Percentiles rank a stretch among this genome's conserved stretches.
Conservation (phyloP, 2,113 vertebrate genomes). For the Bothrops jararaca region DNA sequence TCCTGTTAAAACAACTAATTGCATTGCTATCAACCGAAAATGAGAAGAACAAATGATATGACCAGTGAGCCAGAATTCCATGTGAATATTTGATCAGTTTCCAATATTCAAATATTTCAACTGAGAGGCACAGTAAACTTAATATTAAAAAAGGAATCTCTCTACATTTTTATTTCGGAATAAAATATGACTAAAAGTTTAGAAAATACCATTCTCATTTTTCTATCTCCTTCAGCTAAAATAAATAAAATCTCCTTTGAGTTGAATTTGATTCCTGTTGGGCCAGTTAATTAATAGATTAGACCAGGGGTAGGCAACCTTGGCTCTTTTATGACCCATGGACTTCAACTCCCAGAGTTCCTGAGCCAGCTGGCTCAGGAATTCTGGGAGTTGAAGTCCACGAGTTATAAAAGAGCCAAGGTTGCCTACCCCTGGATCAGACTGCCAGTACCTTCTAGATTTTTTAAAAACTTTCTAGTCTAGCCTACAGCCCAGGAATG, state of each 20-base stretch:
- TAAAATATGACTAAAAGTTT: not conserved
- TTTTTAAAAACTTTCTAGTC: not conserved
- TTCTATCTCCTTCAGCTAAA: not conserved
- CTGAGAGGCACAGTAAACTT: not conserved
- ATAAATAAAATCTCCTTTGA: not conserved
- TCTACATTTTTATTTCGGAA: not conserved
- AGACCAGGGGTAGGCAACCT: too few relatives aligned
- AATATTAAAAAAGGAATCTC: not conserved
- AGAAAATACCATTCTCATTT: not conserved
- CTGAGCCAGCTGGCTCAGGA: too few relatives aligned
- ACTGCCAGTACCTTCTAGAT: not conserved
- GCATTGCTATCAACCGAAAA: not conserved
- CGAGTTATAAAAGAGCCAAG: too few relatives aligned
- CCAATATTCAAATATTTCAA: too few relatives aligned
- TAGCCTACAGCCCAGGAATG: not conserved
- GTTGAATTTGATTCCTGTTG: not conserved
- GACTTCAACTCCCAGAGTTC: too few relatives aligned
- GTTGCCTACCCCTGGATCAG: too few relatives aligned
- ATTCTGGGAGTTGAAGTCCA: too few relatives aligned
- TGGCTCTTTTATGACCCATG: too few relatives aligned
- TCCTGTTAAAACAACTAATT: not conserved
- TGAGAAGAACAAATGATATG: not conserved
- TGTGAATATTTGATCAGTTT: not conserved
- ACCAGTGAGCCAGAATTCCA: not conserved
- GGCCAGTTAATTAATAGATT: not conserved